Base-by-base conservation (phyloP, 2,113 vertebrate species). In the Indicator indicator region DNA sequence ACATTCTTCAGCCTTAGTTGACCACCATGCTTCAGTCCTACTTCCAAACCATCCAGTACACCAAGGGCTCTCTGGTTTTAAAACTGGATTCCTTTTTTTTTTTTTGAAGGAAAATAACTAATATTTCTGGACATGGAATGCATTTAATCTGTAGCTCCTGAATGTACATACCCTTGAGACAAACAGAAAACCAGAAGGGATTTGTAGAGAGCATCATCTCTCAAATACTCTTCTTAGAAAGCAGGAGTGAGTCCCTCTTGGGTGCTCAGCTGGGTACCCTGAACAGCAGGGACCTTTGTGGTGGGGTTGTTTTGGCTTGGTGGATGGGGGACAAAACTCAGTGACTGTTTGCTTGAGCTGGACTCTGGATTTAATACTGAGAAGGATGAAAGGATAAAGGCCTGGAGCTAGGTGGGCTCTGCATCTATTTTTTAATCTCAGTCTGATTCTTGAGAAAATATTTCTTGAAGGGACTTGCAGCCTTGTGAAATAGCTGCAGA, bases 351-450 rank as follows among this genome's bases (percentile, higher is more conserved):
- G 28, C 12, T 33, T n/a, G 36, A 85, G 40, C 40, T 62, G 70
- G 32, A 23, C 42, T 67, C 65, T 42, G 71, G 21, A n/a, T 73
- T 68, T 82, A 26, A 3, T 2, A 4, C 46, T 79, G 50, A 50
- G 60, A 40, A 88, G 48, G 64, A 38, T 14, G 26, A 36, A 67
- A 82, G 12, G n/a, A 18, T 52, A 32, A 94, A 69, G 56, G 74
- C 52, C 21, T 91, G 76, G 70, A 83, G 44, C 38, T 56, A 80
- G 75, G 3, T 48, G 56, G 68, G 33, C 26, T 92, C 38, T 19
- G 67, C 63, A 80, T 89, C 44, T 46, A 3, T 87, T n/a, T 96
- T 94, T 89, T 64, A 16, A 88, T 96, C 36, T 75, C 46, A 93
- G 59, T n/a, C 26, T 63, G 20, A 46, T 88, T 55, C 62, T 65